Evolutionary conservation across 2,888 invertebrate genomes (phyloP).

Genomic region (Meganola albula): DNA sequence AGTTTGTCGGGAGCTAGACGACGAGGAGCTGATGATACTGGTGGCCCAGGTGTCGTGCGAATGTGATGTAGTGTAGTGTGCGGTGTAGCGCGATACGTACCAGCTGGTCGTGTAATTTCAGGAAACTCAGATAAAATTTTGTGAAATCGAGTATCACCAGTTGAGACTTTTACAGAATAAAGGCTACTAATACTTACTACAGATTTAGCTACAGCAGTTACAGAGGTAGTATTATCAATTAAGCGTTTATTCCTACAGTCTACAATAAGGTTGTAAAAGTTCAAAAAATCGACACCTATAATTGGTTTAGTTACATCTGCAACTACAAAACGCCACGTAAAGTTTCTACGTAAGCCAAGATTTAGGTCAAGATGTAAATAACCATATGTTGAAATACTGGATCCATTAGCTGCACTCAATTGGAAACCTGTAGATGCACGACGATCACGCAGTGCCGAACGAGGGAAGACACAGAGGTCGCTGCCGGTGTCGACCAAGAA

Average conservation of each 20-base stretch:
- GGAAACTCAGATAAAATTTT: slow-evolving; percentile 1
- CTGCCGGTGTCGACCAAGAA: slow-evolving; percentile 14
- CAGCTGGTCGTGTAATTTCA: slow-evolving; percentile 1
- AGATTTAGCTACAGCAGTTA: slow-evolving; percentile 4
- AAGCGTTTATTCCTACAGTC: slow-evolving; percentile 29
- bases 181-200: too few relatives aligned
- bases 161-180: slow-evolving; percentile 2
- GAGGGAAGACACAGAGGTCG: slow-evolving; percentile 23
- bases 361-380: slow-evolving; percentile 7
- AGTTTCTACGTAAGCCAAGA: slow-evolving; percentile 19
- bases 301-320: slow-evolving; percentile 38
- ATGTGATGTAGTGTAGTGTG: slow-evolving; percentile 5
- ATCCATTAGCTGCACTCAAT: slow-evolving; percentile 38
- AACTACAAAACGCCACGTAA: slow-evolving; percentile 34
- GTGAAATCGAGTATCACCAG: slow-evolving; percentile 1
- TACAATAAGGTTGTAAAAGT: slow-evolving; percentile 31
- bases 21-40: slow-evolving; percentile 12
- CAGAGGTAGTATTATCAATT: slow-evolving; percentile 17
- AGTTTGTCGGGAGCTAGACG: slow-evolving; percentile 16
- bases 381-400: too few relatives aligned
- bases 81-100: not conserved
- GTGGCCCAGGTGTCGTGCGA: slow-evolving; percentile 11
- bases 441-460: slow-evolving; percentile 2
- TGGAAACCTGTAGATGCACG: slow-evolving; percentile 14
- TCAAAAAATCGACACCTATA: slow-evolving; percentile 40